phyloP scores from a whole-genome alignment of 2,888 invertebrate species.

The Xanthorhoe spadicearia region DNA sequence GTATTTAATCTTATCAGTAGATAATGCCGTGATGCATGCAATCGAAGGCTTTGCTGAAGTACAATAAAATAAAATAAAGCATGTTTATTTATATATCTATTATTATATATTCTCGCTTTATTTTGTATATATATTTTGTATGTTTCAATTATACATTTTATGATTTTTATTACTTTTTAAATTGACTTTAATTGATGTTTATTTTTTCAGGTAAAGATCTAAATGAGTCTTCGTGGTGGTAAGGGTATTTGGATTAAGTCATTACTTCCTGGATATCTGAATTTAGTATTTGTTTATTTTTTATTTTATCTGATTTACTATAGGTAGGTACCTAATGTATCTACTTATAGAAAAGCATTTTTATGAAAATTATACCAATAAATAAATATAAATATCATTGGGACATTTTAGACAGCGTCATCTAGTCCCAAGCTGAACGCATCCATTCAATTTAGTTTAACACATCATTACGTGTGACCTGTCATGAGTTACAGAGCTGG shows the following conservation, averaged over 20 bases:
- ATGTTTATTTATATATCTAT: conserved; percentile 13
- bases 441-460: too few species aligned
- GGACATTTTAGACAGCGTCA: too few species aligned
- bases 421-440: too few species aligned
- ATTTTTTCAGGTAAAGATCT: conserved; percentile 25
- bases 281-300: too few species aligned
- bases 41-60: conserved; percentile 31
- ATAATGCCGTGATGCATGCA: conserved; percentile 33
- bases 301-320: too few species aligned
- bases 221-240: neutral
- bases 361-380: too few species aligned
- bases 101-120: neutral
- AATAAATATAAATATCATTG: too few species aligned
- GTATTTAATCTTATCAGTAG: conserved; percentile 36
- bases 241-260: neutral
- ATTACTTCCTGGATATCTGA: neutral
- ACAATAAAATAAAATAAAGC: conserved; percentile 9
- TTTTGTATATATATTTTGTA: neutral
- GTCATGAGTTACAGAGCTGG: too few species aligned
- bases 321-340: too few species aligned
- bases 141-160: neutral
- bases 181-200: conserved; percentile 10
- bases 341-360: too few species aligned
- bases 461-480: too few species aligned
- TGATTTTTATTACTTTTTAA: neutral